These are phyloP conservation scores for Epirrhoe tristata DNA, from an alignment of 2,888 invertebrate genomes.

Conservation along the genomic window DNA sequence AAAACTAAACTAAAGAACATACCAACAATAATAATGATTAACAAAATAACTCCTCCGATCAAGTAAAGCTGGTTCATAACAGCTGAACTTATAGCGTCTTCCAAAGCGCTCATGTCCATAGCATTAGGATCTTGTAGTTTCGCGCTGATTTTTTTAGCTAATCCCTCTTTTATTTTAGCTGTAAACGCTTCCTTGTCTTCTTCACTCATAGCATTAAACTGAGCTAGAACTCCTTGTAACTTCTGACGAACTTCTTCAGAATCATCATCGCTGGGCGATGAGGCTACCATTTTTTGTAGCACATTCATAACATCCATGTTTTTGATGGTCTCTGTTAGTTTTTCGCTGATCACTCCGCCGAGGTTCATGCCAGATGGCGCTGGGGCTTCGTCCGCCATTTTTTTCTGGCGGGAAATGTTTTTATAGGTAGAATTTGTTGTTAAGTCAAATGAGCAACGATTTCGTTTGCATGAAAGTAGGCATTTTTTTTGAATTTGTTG, in stretches of 20 bases:
- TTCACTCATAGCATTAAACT: slow-evolving; percentile 62
- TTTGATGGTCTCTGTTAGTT: slow-evolving; percentile 65
- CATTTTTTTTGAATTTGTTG: background rate
- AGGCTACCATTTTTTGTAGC: slow-evolving; percentile 66
- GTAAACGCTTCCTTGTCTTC: slow-evolving; percentile 67
- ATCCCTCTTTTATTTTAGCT: slow-evolving; percentile 64
- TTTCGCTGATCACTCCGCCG: slow-evolving; percentile 61
- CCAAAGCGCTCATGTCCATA: slow-evolving; percentile 60
- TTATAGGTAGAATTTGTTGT: slow-evolving; percentile 4
- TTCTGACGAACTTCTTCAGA: slow-evolving; percentile 62
- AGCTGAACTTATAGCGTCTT: slow-evolving; percentile 64
- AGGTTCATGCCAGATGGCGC: slow-evolving; percentile 51
- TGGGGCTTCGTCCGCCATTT: slow-evolving; percentile 53
- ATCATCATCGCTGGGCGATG: slow-evolving; percentile 64
- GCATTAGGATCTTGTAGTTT: slow-evolving; percentile 60
- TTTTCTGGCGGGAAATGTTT: slow-evolving; percentile 29
- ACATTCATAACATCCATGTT: slow-evolving; percentile 69
- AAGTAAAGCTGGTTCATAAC: slow-evolving; percentile 62
- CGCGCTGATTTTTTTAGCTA: slow-evolving; percentile 60
- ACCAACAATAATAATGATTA: slow-evolving; percentile 68
- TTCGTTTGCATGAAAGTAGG: slow-evolving; percentile 15
- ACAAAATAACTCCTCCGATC: slow-evolving; percentile 56
- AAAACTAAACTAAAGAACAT: slow-evolving; percentile 42
- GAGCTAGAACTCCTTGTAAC: slow-evolving; percentile 60
- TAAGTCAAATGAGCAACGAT: slow-evolving; percentile 1